These are phyloP conservation scores for Carollia perspicillata DNA, from an alignment of 2,113 vertebrate species.

Conservation along the genomic window DNA sequence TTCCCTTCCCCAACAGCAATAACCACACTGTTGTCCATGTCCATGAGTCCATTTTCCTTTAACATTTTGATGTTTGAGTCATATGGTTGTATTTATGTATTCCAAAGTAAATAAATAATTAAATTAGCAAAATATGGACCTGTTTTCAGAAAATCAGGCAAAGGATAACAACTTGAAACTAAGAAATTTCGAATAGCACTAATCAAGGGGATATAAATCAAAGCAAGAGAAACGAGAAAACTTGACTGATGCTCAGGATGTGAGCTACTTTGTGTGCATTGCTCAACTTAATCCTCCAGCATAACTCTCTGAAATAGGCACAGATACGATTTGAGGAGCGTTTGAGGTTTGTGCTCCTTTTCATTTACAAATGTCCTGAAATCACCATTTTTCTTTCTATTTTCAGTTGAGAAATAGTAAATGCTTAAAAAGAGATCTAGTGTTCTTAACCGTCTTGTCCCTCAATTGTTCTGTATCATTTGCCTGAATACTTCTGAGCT, in stretches of 20 bases:
- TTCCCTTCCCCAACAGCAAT: too few relatives aligned
- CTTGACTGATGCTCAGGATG: not conserved
- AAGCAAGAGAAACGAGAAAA: not conserved
- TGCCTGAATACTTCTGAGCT: slow-evolving; percentile 2
- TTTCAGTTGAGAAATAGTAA: not conserved
- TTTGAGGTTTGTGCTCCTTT: slow-evolving; percentile 27
- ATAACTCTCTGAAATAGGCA: not conserved
- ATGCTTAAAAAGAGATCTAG: slow-evolving; percentile 13
- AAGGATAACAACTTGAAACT: not conserved
- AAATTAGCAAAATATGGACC: not conserved
- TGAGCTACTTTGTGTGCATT: not conserved
- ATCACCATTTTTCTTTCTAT: not conserved
- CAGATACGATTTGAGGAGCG: not conserved
- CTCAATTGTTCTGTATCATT: not conserved
- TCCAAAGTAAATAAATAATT: not conserved
- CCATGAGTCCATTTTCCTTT: too few relatives aligned
- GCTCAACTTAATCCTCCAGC: not conserved
- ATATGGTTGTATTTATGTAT: not conserved
- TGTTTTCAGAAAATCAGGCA: not conserved
- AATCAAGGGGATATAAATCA: slow-evolving; percentile 10
- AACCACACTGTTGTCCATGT: too few relatives aligned
- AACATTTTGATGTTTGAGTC: not conserved
- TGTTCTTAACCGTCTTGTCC: not conserved
- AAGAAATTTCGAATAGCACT: not conserved
- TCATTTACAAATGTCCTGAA: not conserved